phyloP scores from a whole-genome alignment of 2,113 vertebrate species.

The Chaetops frenatus region DNA sequence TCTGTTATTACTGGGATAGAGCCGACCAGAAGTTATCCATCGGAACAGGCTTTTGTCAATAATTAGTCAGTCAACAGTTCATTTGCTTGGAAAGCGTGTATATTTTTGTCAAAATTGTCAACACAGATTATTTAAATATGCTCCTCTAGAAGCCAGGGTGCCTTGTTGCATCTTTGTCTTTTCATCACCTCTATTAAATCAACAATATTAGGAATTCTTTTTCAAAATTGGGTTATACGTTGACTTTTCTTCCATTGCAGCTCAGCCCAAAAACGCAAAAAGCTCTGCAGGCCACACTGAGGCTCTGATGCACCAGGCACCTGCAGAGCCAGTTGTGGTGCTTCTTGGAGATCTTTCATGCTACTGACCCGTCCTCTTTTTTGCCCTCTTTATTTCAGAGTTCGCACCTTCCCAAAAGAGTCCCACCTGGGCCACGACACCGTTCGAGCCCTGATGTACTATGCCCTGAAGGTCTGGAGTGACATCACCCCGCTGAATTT shows the following conservation, averaged over 20 bases:
- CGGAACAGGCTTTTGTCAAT: neutral
- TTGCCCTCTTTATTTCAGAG: constrained; percentile 63
- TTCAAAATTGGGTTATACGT: neutral
- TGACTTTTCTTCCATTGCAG: neutral
- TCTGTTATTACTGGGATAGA: neutral
- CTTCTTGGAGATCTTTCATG: neutral
- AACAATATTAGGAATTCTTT: neutral
- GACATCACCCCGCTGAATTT: constrained; percentile 93
- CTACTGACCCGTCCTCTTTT: neutral
- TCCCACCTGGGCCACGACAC: constrained; percentile 88
- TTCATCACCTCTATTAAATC: neutral
- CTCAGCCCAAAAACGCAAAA: fast-evolving
- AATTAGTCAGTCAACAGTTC: neutral
- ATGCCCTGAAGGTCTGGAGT: constrained; percentile 95
- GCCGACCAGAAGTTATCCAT: neutral
- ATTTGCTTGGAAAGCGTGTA: neutral
- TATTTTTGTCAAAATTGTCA: neutral
- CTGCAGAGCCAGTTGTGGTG: neutral
- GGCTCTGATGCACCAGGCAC: neutral
- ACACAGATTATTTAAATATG: neutral
- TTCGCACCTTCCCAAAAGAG: constrained; percentile 88
- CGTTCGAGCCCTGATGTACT: constrained; percentile 91
- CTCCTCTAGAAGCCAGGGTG: neutral
- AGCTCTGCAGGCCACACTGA: neutral
- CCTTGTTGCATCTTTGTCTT: neutral